phyloP scores from a whole-genome alignment of 2,113 vertebrate species.

The Marmota monax region DNA sequence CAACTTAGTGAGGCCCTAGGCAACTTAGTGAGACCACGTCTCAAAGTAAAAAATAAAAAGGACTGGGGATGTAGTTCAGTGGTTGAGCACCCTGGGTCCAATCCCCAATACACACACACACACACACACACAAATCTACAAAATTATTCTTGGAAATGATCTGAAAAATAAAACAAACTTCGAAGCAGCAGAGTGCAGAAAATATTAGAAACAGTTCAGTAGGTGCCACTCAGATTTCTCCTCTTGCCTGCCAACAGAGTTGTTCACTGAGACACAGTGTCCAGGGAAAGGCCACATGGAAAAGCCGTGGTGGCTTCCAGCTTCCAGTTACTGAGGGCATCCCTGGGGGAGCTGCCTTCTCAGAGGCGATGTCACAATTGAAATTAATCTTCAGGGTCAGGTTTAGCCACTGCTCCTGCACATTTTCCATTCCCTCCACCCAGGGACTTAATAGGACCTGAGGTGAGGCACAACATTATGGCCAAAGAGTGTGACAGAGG shows the following conservation, averaged over 20 bases:
- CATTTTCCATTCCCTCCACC: not conserved
- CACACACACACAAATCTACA: not conserved
- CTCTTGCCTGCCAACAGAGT: not conserved
- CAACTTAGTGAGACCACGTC: no score
- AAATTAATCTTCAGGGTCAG: not conserved
- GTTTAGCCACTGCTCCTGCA: not conserved
- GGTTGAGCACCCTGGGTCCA: no score
- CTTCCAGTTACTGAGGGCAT: not conserved
- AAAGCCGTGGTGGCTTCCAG: not conserved
- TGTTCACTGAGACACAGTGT: not conserved
- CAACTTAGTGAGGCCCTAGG: no score
- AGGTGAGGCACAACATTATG: no score
- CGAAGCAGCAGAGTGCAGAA: not conserved
- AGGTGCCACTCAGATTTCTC: not conserved
- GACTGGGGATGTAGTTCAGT: no score
- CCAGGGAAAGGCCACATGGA: not conserved
- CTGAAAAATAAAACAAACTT: not conserved
- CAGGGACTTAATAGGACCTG: not conserved
- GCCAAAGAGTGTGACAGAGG: no score
- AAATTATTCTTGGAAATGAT: not conserved
- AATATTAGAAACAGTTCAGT: not conserved
- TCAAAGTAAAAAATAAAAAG: no score
- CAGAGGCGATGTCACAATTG: not conserved
- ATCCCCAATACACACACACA: no score
- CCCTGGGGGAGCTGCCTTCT: not conserved